Evolutionary conservation across 1,140 invertebrate genomes (phyloP), one percentile per base, ranked within the genome.

Genomic region (Ips nitidus): DNA sequence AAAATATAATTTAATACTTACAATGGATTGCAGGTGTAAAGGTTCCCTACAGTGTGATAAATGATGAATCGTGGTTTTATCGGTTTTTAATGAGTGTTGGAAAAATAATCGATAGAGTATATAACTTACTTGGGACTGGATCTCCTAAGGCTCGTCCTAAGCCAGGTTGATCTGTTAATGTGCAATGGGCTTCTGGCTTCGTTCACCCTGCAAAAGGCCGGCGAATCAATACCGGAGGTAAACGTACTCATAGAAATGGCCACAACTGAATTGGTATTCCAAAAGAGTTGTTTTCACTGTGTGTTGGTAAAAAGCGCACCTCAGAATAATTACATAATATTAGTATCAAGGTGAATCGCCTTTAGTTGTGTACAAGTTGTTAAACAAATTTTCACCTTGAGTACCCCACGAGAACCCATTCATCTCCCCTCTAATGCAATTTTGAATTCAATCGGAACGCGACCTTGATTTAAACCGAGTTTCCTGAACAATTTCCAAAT

Each of bases 111-210:
- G 22, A 22, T 22, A 22, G 22, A 22, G 22, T 22, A 22, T 22
- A 22, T 22, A 22, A 73, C 75, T 83, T 85, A 91, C 90, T 87
- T 89, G 45, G 89, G 86, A 50, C 90, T 86, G 36, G 90, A 88
- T 79, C 90, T 84, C 73, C 90, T 83, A 41, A 93, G 80, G 75
- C 91, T 93, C 39, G 88, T 91, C 74, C 90, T 83, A 41, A 89
- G 83, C 91, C 91, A 93, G 47, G 90, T 89, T 76, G 92, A 87
- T 73, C 89, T 82, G 73, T 87, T 87, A 71, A 90, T 84, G 39
- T 73, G 71, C 38, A 65, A 68, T n/a, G 75, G 73, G 53, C 71
- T 76, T 66, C 72, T 60, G 40, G 70, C 65, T 53, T 70, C 68
- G 57, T 70, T 66, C 36, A 55, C 69, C 38, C 78, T 78, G 67